Base-by-base conservation (phyloP, 1,140 invertebrate genomes). In the Achroia grisella region DNA sequence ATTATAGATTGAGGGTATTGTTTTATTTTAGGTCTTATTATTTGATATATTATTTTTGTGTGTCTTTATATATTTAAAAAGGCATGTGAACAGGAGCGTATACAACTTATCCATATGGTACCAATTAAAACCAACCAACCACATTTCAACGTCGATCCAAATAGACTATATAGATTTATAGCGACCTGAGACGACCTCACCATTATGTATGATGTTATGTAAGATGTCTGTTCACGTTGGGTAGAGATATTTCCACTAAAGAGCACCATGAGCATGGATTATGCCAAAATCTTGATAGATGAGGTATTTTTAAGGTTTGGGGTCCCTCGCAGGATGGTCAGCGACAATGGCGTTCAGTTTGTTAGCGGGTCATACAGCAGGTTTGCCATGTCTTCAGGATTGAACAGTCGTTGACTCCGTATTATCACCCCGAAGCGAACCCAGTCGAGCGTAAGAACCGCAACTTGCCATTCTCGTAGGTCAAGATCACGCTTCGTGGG, bases 371-470 rank as follows among this genome's bases (percentile, higher is more conserved):
- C 1, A 43, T 49, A 14, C 47, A 49, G 27, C 31, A 49, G 31
- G 0, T 42, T 4, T 42, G 17, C 31, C 37, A 36, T 33, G 23
- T 34, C 4, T 8, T 35, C 4, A 14, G 34, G 3, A 29, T 45
- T 8, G 4, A 29, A 10, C 43, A 45, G 0, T 2, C 6, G 8
- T 37, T 45, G 0, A 45, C 43, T 3, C 34, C 43, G n/a, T 8
- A 30, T 8, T 45, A 45, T 31, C 34, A 35, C 10, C 34, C 34
- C 1, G 34, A 14, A 4, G 12, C 34, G 0, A 35, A 35, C 10
- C 34, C 34, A 0, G 13, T 71, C 0, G 86, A 87, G 52, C 44
- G 84, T 8, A 71, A 72, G 8, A 88, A 87, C 44, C 35, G 72
- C 71, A 73, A 56, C 48, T 87, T 0, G 42, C 58, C 0, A 71